Evolutionary conservation across 2,888 invertebrate species (phyloP), one percentile per base, ranked within the genome.

Genomic region (Eubasilissa splendida): DNA sequence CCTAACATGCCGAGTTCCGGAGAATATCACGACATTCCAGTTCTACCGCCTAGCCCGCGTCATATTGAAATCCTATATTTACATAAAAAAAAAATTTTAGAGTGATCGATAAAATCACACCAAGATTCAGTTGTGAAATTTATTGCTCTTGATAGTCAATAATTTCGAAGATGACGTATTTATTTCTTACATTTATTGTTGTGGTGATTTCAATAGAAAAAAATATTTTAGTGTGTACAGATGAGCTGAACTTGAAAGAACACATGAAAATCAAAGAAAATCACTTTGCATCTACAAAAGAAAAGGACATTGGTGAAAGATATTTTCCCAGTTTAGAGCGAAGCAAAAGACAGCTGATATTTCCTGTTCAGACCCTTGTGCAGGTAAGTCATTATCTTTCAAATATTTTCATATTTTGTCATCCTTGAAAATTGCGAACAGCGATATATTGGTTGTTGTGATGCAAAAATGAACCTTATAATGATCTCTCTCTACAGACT

Each of bases 331-430:
- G n/a, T 56, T 52, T 70, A 4, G 60, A 53, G 9, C 65, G 84
- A 80, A 68, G 75, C 3, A 83, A 77, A 50, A 74, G 83, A 60
- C 80, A 82, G 56, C n/a, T 84, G 63, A 14, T 84, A 42, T 84
- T 76, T 76, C 80, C 84, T 22, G 78, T 75, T 10, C 58, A 73
- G 12, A 83, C 83, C 12, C 58, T 84, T 14, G 54, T 84, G 11
- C 84, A 84, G 78, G 84, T 79, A 77, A 75, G 79, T 54, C 66
- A n/a, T 12, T 70, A 14, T 70, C 22, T 70, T 22, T 22, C 54
- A 22, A 1, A 22, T 22, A 22, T 22, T 22, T 22, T 22, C 22
- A 22, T 22, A 22, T 22, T 22, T 22, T n/a, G n/a, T n/a, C n/a
- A n/a, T n/a, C 1, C 22, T 22, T 22, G 22, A 22, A 22, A 22